Percentiles rank a stretch among this genome's conserved stretches.
Conservation (phyloP, 2,888 invertebrate species). For the Anorthoa munda region DNA sequence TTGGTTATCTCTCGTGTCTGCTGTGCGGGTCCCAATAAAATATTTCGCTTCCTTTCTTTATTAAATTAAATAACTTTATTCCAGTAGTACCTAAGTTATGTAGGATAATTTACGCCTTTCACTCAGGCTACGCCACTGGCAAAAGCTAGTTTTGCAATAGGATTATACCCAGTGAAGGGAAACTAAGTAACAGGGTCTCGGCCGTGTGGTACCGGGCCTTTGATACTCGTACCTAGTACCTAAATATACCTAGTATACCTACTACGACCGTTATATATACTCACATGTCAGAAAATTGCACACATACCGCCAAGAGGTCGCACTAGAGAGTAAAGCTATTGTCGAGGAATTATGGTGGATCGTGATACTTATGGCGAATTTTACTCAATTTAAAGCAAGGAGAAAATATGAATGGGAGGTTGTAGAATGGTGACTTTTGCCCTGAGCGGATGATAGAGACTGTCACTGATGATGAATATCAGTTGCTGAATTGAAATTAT, state of each 20-base stretch:
- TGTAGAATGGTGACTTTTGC: neutral
- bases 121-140: neutral
- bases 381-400: neutral
- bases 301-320: conserved; percentile 10
- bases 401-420: neutral
- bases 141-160: conserved; percentile 5
- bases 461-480: neutral
- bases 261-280: neutral
- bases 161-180: conserved; percentile 52
- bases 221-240: neutral
- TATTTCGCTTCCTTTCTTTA: too few relatives aligned
- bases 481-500: neutral
- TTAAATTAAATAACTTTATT: too few relatives aligned
- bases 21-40: too few relatives aligned
- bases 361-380: neutral
- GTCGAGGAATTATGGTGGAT: neutral
- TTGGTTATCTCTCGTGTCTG: too few relatives aligned
- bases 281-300: conserved; percentile 21
- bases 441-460: too few relatives aligned
- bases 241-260: neutral
- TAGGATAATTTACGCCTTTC: neutral
- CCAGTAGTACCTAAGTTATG: too few relatives aligned
- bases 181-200: conserved; percentile 48
- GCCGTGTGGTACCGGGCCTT: conserved; percentile 31
- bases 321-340: neutral